phyloP scores from a whole-genome alignment of 1,140 invertebrate genomes.

The Brachionus koreanus region DNA sequence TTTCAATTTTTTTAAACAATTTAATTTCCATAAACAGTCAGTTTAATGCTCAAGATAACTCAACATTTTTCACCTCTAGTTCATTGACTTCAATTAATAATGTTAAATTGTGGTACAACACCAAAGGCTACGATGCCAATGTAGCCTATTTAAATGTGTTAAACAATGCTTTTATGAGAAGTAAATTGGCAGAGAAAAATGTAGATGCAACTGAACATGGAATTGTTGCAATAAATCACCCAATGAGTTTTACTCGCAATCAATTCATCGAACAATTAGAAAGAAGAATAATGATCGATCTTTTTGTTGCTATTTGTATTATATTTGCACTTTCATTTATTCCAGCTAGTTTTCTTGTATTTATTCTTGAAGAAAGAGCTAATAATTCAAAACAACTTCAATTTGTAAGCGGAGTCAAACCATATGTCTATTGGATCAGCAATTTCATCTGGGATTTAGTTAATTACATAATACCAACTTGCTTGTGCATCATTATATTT shows the following conservation, averaged over 20 bases:
- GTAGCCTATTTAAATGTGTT: constrained; percentile 71
- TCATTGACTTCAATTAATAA: not conserved
- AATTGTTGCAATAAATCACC: constrained; percentile 66
- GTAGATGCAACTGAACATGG: constrained; percentile 50
- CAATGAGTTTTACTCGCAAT: constrained; percentile 63
- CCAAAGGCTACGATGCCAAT: constrained; percentile 74
- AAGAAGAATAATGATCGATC: constrained; percentile 45
- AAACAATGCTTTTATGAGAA: constrained; percentile 66
- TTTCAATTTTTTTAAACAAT: constrained; percentile 25
- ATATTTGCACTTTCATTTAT: constrained; percentile 68
- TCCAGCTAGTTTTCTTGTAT: constrained; percentile 70
- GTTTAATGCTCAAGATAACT: not conserved
- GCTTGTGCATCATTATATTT: constrained; percentile 63
- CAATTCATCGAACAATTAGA: constrained; percentile 52
- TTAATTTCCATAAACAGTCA: not conserved
- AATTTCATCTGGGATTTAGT: constrained; percentile 65
- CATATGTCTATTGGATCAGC: constrained; percentile 59
- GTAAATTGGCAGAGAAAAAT: constrained; percentile 52
- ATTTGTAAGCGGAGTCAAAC: constrained; percentile 70
- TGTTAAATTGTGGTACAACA: constrained; percentile 72
- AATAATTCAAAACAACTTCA: constrained; percentile 67
- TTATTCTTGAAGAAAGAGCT: constrained; percentile 66
- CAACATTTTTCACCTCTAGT: constrained; percentile 39
- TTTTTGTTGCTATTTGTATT: constrained; percentile 63
- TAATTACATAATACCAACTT: constrained; percentile 63